phyloP scores from a whole-genome alignment of 2,888 invertebrate genomes.

The Drosophila kambysellisi region DNA sequence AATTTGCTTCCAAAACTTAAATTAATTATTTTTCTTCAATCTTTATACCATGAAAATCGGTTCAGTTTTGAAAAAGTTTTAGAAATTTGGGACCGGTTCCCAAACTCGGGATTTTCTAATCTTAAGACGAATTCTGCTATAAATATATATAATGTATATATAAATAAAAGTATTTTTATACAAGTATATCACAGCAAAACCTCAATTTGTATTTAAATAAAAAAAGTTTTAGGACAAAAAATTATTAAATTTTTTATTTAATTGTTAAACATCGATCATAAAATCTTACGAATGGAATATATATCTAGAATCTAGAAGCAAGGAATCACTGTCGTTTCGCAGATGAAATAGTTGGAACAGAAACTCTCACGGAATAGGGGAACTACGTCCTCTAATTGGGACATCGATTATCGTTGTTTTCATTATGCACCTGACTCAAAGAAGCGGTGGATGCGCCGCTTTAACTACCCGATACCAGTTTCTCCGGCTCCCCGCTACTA shows the following conservation, averaged over 20 bases:
- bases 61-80: neutral
- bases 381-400: conserved; percentile 27
- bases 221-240: conserved; percentile 18
- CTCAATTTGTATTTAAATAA: neutral
- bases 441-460: conserved; percentile 28
- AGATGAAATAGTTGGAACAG: conserved; percentile 35
- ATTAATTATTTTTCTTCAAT: neutral
- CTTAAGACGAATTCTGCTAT: neutral
- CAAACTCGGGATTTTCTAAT: neutral
- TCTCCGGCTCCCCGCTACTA: conserved; percentile 81
- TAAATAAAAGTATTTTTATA: no score
- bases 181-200: no score
- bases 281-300: conserved; percentile 47
- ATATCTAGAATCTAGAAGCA: conserved; percentile 47
- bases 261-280: conserved; percentile 32
- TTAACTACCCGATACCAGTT: conserved; percentile 44
- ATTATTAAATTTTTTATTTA: conserved; percentile 40
- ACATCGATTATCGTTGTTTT: conserved; percentile 34
- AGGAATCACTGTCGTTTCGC: conserved; percentile 40
- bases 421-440: conserved; percentile 61
- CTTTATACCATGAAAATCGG: neutral
- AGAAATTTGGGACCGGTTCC: neutral
- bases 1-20: neutral
- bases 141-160: no score
- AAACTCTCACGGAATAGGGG: conserved; percentile 5